Percentiles rank a stretch among this genome's conserved stretches.
These are phyloP conservation scores for Coranthus polyacanthus DNA, from an alignment of 2,797 vertebrate species.

Conservation along the genomic window DNA sequence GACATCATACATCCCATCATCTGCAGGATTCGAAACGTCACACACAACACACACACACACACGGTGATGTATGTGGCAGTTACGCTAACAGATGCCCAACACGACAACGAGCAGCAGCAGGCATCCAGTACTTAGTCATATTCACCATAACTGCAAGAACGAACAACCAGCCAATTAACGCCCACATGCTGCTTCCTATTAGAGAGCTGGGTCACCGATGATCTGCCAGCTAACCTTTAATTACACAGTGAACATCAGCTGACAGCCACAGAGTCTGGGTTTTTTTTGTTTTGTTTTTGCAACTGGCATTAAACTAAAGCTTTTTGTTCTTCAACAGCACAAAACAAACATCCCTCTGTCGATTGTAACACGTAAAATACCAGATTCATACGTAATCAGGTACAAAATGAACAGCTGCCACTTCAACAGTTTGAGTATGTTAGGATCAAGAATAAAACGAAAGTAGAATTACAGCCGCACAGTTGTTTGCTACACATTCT, in stretches of 20 bases:
- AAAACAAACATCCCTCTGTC: no score
- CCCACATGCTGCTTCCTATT: constrained; percentile 22
- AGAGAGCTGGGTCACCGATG: constrained; percentile 18
- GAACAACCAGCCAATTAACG: constrained; percentile 22
- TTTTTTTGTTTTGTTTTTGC: no score
- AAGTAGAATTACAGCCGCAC: no score
- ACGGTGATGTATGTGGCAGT: constrained; percentile 18
- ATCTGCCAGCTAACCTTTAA: constrained; percentile 27
- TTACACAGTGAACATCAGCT: neutral
- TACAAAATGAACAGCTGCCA: no score
- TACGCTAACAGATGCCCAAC: constrained; percentile 32
- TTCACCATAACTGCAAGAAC: constrained; percentile 12
- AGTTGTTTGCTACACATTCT: no score
- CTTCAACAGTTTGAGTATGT: no score
- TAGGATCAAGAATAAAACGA: no score
- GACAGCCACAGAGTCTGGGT: neutral
- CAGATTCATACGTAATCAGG: no score
- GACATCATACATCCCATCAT: constrained; percentile 40
- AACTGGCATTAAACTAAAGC: no score
- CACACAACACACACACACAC: no score
- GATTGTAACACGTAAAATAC: no score
- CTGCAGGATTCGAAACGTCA: constrained; percentile 13
- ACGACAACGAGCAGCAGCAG: neutral
- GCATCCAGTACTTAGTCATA: constrained; percentile 28
- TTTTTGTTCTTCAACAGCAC: no score